Evolutionary conservation across 2,113 vertebrate species (phyloP).

Genomic region (Capreolus pygargus): DNA sequence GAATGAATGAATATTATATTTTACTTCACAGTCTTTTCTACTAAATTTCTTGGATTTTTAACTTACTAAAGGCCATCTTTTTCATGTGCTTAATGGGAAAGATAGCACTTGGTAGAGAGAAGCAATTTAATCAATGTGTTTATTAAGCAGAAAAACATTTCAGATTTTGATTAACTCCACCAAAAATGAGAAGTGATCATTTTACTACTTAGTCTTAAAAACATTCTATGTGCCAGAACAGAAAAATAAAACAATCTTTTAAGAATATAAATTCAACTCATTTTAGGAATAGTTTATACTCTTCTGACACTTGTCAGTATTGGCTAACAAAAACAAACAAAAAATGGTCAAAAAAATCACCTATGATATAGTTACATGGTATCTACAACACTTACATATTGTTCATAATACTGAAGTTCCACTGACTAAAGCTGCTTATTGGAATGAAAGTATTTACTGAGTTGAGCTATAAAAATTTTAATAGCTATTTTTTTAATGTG

Average conservation of each 20-base stretch:
- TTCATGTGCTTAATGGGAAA: not conserved
- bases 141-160: not conserved
- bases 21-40: not conserved
- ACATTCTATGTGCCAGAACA: not conserved
- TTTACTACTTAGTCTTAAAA: not conserved
- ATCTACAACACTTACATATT: not conserved
- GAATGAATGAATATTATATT: not conserved
- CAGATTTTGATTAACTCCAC: not conserved
- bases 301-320: not conserved
- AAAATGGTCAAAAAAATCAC: not conserved
- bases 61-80: not conserved
- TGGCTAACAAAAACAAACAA: not conserved
- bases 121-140: not conserved
- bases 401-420: not conserved
- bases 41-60: not conserved
- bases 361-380: not conserved
- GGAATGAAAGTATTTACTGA: not conserved
- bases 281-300: not conserved
- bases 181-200: not conserved
- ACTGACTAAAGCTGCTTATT: not conserved
- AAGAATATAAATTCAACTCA: not conserved
- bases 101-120: not conserved
- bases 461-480: not conserved
- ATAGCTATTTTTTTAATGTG: not conserved
- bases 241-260: not conserved